Evolutionary conservation across 2,113 vertebrate species (phyloP).

Genomic region (Pelmatolapia mariae): DNA sequence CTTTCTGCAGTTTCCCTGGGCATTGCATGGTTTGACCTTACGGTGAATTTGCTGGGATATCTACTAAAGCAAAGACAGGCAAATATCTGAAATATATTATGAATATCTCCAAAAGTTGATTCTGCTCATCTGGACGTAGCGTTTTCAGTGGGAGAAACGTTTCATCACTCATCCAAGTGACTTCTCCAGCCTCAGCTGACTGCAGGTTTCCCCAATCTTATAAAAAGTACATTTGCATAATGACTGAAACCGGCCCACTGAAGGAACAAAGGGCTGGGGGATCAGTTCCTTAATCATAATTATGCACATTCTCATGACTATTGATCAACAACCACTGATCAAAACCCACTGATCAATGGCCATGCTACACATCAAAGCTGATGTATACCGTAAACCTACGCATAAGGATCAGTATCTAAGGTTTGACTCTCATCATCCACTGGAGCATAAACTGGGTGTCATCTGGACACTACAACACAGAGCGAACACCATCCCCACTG

Average conservation of each 20-base stretch:
- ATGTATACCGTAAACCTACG: no score
- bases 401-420: no score
- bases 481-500: no score
- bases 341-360: neutral
- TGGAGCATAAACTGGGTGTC: no score
- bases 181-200: neutral
- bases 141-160: fast-evolving
- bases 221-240: neutral
- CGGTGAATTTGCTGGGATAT: neutral
- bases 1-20: neutral
- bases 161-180: neutral
- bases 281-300: neutral
- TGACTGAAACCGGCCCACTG: neutral
- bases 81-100: neutral
- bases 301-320: neutral
- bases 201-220: neutral
- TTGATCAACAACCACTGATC: neutral
- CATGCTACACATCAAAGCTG: neutral
- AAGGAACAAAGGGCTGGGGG: fast-evolving
- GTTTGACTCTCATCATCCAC: no score
- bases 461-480: no score
- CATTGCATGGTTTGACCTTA: neutral
- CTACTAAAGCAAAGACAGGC: neutral
- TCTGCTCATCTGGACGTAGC: neutral
- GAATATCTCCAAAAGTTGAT: neutral